A percentile compares a stretch with the other conserved stretches of the same genome.
Conservation (phyloP, 2,113 vertebrate genomes). For the Esox niger region DNA sequence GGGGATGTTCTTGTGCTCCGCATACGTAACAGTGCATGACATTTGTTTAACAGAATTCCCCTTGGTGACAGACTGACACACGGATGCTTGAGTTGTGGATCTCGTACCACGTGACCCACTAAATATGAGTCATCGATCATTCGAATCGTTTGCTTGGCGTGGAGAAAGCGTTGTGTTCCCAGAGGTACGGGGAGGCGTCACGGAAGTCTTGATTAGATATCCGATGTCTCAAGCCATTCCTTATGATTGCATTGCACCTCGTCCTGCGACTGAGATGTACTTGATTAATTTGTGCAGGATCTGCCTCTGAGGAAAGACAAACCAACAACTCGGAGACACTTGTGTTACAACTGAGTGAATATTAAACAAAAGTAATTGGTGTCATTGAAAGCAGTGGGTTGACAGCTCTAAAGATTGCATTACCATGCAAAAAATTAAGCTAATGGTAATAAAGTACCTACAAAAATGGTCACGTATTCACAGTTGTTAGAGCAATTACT, state of each 20-base stretch:
- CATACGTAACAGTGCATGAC: conserved; percentile 29
- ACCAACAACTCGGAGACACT: conserved; percentile 8
- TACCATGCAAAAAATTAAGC: conserved; percentile 16
- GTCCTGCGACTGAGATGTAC: conserved; percentile 19
- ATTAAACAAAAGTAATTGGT: background rate
- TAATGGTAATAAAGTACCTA: conserved; percentile 16
- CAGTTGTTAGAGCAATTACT: conserved; percentile 35
- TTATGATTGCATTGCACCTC: conserved; percentile 14
- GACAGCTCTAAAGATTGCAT: conserved; percentile 13
- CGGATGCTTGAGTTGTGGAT: conserved; percentile 53
- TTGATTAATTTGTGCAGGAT: conserved; percentile 21
- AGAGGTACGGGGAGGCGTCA: conserved; percentile 55
- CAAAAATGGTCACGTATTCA: conserved; percentile 54
- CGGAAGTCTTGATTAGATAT: conserved; percentile 58
- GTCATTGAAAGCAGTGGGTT: background rate
- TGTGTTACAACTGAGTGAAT: background rate
- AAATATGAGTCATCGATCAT: conserved; percentile 59
- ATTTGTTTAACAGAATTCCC: background rate
- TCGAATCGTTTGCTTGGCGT: background rate
- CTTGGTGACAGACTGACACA: too few relatives aligned
- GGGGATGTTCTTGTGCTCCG: conserved; percentile 34
- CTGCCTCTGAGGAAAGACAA: background rate
- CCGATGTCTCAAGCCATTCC: conserved; percentile 53
- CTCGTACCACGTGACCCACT: conserved; percentile 59
- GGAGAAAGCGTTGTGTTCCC: conserved; percentile 36